Percentiles rank a stretch among this genome's conserved stretches.
phyloP scores from a whole-genome alignment of 2,797 vertebrate genomes.

The Gallinago stenura region DNA sequence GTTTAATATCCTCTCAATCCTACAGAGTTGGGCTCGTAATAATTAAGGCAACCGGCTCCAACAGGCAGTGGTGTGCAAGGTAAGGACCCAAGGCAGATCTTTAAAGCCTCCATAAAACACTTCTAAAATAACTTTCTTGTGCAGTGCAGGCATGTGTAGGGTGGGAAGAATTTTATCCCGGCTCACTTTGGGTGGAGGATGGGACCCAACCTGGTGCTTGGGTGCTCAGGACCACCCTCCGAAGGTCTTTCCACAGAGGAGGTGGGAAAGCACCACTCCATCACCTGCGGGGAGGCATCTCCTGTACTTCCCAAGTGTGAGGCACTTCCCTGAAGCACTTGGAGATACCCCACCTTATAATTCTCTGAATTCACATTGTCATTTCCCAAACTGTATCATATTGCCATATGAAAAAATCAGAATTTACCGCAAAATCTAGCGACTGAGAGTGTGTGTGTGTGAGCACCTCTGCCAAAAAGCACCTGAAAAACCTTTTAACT shows the following conservation, averaged over 20 bases:
- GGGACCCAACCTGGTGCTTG: fast-evolving
- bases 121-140: background rate
- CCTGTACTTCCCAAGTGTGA: fast-evolving
- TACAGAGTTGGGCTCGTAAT: background rate
- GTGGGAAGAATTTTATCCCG: background rate
- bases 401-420: background rate
- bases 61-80: background rate
- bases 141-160: fast-evolving
- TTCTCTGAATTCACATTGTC: background rate
- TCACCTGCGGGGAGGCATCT: background rate
- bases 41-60: background rate
- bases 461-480: background rate
- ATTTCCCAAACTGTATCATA: background rate
- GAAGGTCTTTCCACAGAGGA: fast-evolving
- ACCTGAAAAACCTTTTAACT: background rate
- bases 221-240: background rate
- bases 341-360: background rate
- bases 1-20: conserved; percentile 7
- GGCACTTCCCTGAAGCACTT: background rate
- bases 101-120: background rate
- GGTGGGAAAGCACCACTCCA: background rate
- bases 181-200: fast-evolving
- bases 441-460: fast-evolving
- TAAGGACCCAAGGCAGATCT: background rate
- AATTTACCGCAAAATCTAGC: background rate